Percentiles rank a stretch among this genome's conserved stretches.
These are phyloP conservation scores for Sylvietta virens DNA, from an alignment of 2,113 vertebrate genomes.

Conservation along the genomic window DNA sequence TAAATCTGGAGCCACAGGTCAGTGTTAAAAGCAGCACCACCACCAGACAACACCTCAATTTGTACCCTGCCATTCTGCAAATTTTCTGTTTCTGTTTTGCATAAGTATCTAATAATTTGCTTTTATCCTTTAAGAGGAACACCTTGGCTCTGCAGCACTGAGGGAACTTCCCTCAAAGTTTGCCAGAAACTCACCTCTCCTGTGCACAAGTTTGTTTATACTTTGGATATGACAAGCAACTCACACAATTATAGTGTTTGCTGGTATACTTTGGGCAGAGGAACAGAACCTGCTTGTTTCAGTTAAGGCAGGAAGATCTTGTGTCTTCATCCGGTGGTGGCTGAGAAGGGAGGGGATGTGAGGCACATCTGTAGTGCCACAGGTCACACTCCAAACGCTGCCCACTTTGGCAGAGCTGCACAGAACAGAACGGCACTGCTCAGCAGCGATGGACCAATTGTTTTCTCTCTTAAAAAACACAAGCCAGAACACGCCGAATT, in stretches of 20 bases:
- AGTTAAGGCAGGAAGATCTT: not conserved
- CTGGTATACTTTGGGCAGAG: not conserved
- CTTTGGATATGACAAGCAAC: not conserved
- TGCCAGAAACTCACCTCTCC: not conserved
- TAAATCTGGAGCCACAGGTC: not conserved
- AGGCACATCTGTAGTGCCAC: not conserved
- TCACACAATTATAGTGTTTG: not conserved
- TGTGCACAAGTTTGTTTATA: not conserved
- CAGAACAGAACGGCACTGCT: not conserved
- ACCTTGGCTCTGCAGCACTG: not conserved
- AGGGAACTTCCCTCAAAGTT: not conserved
- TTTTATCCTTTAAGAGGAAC: not conserved
- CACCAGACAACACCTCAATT: not conserved
- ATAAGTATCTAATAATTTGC: not conserved
- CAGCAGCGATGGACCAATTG: not conserved
- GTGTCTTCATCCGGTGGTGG: not conserved
- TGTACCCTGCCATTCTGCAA: not conserved
- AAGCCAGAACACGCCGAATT: not conserved
- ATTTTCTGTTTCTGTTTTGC: not conserved
- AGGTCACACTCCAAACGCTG: not conserved
- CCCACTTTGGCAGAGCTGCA: not conserved
- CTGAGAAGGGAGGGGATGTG: not conserved
- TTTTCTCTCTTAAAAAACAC: not conserved
- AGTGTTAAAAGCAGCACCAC: not conserved
- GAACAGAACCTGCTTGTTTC: not conserved